Evolutionary conservation across 1,140 invertebrate species (phyloP), one percentile per base, ranked within the genome.

Genomic region (Ceratina australensis): DNA sequence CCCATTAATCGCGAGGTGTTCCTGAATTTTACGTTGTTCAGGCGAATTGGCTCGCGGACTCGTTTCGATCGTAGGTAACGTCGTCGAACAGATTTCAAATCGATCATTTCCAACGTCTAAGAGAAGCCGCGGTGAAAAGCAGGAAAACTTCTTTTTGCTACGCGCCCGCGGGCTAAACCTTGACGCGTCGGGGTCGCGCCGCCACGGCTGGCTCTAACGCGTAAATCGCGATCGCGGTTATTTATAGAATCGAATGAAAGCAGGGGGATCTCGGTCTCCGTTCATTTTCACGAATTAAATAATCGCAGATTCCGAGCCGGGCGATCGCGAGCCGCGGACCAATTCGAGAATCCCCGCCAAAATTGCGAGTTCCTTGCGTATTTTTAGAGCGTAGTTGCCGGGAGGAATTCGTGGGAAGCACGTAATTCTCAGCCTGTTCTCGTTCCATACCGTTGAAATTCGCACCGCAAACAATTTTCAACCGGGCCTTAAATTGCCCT

Each of bases 201-300:
- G 28, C 33, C 33, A 2, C 20, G 13, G n/a, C 10, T 18, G 13
- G n/a, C 10, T 18, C 26, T 13, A 22, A 2, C 12, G 1, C 13
- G 22, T 7, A 7, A 15, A 0, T 12, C 16, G n/a, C 24, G 60
- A 64, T 73, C 42, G 60, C 22, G n/a, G 47, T 77, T 77, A 71
- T 63, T 71, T 77, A 71, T 71, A 71, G 50, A 15, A 42, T 22
- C 1, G 22, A 15, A 65, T 66, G 52, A 12, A 49, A 65, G 22
- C 50, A 1, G 12, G 2, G 2, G 47, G 47, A 59, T 72, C 47
- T 22, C n/a, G 33, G n/a, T n/a, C 15, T 22, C 13, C 42, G 64
- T 67, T 49, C 33, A 67, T 68, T 68, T 61, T 68, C 66, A 61
- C 16, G 57, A 77, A 77, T 77, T 77, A 77, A 76, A 69, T 52